A percentile compares a stretch with the other conserved stretches of the same genome.
These are phyloP conservation scores for Sebastes nivosus DNA, from an alignment of 2,797 vertebrate genomes.

Conservation along the genomic window DNA sequence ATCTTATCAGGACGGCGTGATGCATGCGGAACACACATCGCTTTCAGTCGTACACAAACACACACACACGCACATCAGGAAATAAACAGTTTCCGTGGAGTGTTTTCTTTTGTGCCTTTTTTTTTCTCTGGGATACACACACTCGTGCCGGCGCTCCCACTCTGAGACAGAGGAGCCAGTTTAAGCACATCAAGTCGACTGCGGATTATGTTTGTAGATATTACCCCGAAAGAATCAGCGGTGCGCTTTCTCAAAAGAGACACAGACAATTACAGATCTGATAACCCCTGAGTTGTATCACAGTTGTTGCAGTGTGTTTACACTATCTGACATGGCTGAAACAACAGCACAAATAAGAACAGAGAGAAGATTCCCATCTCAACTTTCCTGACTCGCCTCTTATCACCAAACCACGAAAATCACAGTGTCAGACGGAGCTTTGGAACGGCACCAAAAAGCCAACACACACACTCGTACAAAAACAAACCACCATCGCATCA, in stretches of 20 bases:
- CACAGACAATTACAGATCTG: conserved; percentile 81
- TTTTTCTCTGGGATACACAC: background rate
- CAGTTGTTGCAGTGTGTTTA: conserved; percentile 71
- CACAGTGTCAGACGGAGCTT: conserved; percentile 52
- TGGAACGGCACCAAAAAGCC: conserved; percentile 56
- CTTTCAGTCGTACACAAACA: conserved; percentile 23
- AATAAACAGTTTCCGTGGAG: conserved; percentile 48
- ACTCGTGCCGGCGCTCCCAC: conserved; percentile 38
- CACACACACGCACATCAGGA: conserved; percentile 24
- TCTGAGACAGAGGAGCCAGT: conserved; percentile 58
- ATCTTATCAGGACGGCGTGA: conserved; percentile 80
- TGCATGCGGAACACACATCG: conserved; percentile 71
- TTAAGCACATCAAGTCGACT: conserved; percentile 69
- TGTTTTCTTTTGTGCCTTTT: conserved; percentile 19
- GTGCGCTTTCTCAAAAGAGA: conserved; percentile 73
- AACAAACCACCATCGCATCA: conserved; percentile 27
- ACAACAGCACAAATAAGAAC: conserved; percentile 76
- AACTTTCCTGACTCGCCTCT: conserved; percentile 69
- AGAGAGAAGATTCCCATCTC: conserved; percentile 72
- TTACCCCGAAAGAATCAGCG: conserved; percentile 69
- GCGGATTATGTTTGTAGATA: conserved; percentile 77
- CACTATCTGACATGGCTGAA: conserved; percentile 76
- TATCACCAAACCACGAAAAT: conserved; percentile 69
- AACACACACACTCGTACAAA: conserved; percentile 14
- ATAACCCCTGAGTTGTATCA: conserved; percentile 75